A percentile compares a stretch with the other conserved stretches of the same genome.
Evolutionary conservation across 2,113 vertebrate species (phyloP).

Genomic region (Oceanodroma tethys): DNA sequence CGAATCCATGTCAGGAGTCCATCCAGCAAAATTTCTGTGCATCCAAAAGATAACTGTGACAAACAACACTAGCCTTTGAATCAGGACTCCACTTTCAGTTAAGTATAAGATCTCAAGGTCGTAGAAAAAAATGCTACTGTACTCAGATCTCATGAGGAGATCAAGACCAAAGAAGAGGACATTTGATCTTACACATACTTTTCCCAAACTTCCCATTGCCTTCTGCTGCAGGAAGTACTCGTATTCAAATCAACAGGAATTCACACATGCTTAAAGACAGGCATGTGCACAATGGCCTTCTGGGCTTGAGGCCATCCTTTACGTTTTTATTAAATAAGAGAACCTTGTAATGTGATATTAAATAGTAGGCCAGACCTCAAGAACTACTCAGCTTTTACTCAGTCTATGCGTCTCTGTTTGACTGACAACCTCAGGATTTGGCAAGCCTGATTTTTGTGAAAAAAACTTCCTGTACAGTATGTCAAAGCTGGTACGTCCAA

Average conservation of each 20-base stretch:
- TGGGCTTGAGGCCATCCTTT: neutral
- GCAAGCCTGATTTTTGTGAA: neutral
- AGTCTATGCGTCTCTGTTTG: neutral
- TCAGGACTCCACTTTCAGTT: neutral
- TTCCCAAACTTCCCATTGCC: neutral
- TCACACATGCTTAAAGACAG: neutral
- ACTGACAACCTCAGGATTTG: neutral
- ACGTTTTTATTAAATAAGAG: neutral
- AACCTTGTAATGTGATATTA: neutral
- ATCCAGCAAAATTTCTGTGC: neutral
- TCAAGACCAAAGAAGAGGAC: neutral
- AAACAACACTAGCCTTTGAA: neutral
- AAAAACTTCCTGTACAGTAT: neutral
- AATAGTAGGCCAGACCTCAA: neutral
- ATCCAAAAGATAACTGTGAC: neutral
- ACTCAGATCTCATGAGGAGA: neutral
- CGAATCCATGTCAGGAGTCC: neutral
- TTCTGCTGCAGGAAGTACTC: neutral
- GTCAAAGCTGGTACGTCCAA: slow-evolving; percentile 2
- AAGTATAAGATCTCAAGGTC: neutral
- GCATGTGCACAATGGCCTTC: neutral
- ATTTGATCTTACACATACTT: neutral
- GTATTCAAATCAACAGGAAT: neutral
- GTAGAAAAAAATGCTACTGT: neutral
- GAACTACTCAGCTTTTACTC: neutral